Evolutionary conservation across 1,140 invertebrate genomes (phyloP), one percentile per base, ranked within the genome.

Genomic region (Hermetia illucens): DNA sequence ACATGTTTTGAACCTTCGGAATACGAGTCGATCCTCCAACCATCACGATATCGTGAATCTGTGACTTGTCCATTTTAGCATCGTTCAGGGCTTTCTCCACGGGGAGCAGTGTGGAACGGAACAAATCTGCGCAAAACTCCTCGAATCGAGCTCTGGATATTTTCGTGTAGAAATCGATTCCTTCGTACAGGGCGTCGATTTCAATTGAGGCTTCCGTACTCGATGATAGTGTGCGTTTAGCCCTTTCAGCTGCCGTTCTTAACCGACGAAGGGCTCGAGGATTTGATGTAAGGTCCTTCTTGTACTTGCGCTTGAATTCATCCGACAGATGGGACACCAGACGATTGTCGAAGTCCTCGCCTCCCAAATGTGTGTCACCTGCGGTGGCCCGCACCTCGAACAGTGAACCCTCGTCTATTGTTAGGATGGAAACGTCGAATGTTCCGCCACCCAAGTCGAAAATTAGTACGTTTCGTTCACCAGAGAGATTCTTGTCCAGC

Each of bases 361-460:
- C 79, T 6, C 79, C 79, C 32, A 83, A 62, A 53, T 79, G 77
- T 0, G 78, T 82, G 46, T 82, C 78, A 1, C 79, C 79, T 0
- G 82, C 77, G 5, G 84, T 88, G 1, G 84, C 70, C 58, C 74
- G 77, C 0, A 88, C 82, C 66, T 89, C 75, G 47, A 81, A 82
- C 16, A 81, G 55, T 0, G 77, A 78, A 5, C 87, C 88, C 59
- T 90, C 84, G 42, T 82, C 79, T 55, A 93, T 90, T 34, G 78
- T 74, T 1, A 93, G 59, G 30, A 92, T 75, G 15, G 87, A 92
- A 0, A 92, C 87, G 62, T 93, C 88, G 42, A 82, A 82, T 27
- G 79, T 81, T 15, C 79, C 78, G 31, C 79, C 79, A 5, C 79
- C 79, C 21, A 82, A 62, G 55, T 82, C 79, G 42, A 81, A 83